Percentiles rank a stretch among this genome's conserved stretches.
Evolutionary conservation across 1,140 invertebrate genomes (phyloP).

Genomic region (Nylanderia fulva): DNA sequence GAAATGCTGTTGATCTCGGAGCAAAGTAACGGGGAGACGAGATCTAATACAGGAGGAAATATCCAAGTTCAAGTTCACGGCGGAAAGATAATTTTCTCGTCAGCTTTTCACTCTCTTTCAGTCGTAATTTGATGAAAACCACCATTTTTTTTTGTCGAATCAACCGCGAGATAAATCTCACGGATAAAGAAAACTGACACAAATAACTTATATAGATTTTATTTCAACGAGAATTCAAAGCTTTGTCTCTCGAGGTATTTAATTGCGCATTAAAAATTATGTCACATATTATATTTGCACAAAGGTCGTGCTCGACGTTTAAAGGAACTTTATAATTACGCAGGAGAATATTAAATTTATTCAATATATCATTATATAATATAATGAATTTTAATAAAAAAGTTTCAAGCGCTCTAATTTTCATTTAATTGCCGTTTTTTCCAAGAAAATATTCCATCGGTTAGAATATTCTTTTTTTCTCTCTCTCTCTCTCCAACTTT

Average conservation of each 20-base stretch:
- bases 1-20: conserved; percentile 67
- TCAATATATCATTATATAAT: neutral
- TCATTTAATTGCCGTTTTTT: neutral
- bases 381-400: neutral
- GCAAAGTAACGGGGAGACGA: conserved; percentile 40
- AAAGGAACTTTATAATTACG: neutral
- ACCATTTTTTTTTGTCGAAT: neutral
- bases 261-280: neutral
- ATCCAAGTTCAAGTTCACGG: conserved; percentile 74
- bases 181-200: neutral
- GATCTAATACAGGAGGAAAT: neutral
- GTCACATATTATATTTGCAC: neutral
- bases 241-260: neutral
- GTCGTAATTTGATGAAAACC: neutral
- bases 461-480: neutral
- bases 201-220: neutral
- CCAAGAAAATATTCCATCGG: neutral
- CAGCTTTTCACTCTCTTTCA: neutral
- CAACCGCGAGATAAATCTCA: neutral
- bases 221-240: neutral
- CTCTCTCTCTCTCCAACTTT: neutral
- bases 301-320: neutral
- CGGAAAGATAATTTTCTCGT: conserved; percentile 13
- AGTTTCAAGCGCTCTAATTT: neutral
- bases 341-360: neutral